Base-by-base conservation (phyloP, 2,797 vertebrate species). In the Paguma larvata region DNA sequence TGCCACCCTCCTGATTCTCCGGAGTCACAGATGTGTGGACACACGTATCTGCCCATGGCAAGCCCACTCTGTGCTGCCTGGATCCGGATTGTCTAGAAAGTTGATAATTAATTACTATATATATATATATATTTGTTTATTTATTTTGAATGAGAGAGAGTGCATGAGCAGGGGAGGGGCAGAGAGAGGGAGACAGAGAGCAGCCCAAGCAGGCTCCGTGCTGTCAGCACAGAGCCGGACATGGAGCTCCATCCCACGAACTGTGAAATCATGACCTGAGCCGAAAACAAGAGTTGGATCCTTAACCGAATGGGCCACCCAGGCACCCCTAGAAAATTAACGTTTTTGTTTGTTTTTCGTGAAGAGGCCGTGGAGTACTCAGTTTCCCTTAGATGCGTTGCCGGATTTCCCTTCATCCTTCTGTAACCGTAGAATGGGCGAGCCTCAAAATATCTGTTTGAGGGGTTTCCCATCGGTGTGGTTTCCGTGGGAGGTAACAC, bases 401-500 rank as follows among this genome's bases (percentile, higher is more conserved):
- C 68, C 51, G 27, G 3, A 56, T 63, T 44, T 48, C 97, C 77
- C 62, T 32, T 72, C 14, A 5, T 70, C 21, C 32, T 77, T 85
- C 19, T 8, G 23, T 30, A 27, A 59, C 68, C 38, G 63, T 34
- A 15, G 25, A 63, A 44, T 2, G 53, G 65, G 21, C 30, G 32
- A 27, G 32, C 34, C 41, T 9, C 16, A n/a, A 25, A 53, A 6
- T 3, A 44, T 27, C 2, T 63, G 0, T 48, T 32, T 3, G 56
- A 38, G 53, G 68, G 41, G 41, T n/a, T 38, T 67, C 27, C 46
- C 21, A 2, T 18, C 41, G 4, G 21, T 21, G 1, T 38, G 41
- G 38, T 59, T 86, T 89, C 75, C 67, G 0, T 88, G 91, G 95
- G 85, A 92, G 34, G 67, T 94, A 13, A 97, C 32, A 0, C n/a